These are phyloP conservation scores for Tichodroma muraria DNA, from an alignment of 2,113 vertebrate species.

Conservation along the genomic window DNA sequence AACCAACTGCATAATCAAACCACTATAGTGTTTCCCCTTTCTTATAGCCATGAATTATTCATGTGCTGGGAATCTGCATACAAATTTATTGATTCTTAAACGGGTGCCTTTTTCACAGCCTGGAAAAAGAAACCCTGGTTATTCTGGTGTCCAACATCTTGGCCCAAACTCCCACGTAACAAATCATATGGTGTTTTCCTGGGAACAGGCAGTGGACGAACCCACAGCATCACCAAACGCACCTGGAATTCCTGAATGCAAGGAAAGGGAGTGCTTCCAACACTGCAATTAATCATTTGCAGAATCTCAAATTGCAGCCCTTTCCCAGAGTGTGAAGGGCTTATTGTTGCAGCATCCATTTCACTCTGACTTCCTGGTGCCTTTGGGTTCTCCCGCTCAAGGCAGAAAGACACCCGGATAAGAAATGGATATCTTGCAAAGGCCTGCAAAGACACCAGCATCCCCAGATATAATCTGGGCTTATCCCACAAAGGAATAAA, in stretches of 20 bases:
- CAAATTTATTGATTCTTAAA: constrained; percentile 49
- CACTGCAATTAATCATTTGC: not conserved
- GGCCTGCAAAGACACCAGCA: not conserved
- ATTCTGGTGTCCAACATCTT: not conserved
- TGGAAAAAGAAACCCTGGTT: not conserved
- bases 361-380: not conserved
- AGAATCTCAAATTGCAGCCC: not conserved
- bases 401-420: not conserved
- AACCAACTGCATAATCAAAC: constrained; percentile 65
- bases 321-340: not conserved
- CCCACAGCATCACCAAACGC: not conserved
- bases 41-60: constrained; percentile 50
- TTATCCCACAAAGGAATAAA: not conserved
- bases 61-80: constrained; percentile 38
- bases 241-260: not conserved
- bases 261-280: not conserved
- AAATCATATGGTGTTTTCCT: not conserved
- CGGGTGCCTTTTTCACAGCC: not conserved
- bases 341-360: not conserved
- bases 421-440: not conserved
- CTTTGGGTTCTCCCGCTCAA: not conserved
- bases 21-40: constrained; percentile 34
- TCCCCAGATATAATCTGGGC: not conserved
- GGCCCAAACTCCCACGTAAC: not conserved
- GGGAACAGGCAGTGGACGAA: not conserved